Evolutionary conservation across 2,113 vertebrate species (phyloP).

Genomic region (Enhydra lutris): DNA sequence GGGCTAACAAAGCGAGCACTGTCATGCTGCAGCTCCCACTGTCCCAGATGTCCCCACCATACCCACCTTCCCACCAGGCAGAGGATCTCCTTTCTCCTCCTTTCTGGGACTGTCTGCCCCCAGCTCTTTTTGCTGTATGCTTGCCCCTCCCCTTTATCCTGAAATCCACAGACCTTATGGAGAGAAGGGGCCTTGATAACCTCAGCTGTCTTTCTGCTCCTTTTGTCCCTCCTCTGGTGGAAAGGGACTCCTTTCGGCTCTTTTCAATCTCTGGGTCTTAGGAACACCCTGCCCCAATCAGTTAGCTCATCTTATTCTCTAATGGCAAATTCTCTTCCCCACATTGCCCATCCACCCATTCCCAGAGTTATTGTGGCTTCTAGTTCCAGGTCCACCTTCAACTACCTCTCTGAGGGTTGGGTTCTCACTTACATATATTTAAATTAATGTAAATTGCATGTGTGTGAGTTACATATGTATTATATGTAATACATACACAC

Average conservation of each 20-base stretch:
- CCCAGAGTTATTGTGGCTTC: neutral
- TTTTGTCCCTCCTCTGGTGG: neutral
- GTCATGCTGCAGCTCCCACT: too few species aligned
- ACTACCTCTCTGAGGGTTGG: neutral
- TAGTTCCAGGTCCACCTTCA: neutral
- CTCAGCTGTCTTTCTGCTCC: neutral
- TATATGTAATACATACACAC: neutral
- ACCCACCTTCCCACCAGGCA: neutral
- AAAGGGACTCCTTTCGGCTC: neutral
- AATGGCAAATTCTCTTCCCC: neutral
- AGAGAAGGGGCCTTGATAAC: neutral
- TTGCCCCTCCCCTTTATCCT: neutral
- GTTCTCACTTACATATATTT: neutral
- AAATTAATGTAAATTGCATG: neutral
- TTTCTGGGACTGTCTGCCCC: neutral
- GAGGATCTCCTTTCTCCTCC: neutral
- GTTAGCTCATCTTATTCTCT: neutral
- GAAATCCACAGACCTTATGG: neutral
- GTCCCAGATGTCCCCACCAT: accelerated
- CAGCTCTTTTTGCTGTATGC: neutral
- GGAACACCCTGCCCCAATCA: neutral
- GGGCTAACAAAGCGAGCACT: neutral
- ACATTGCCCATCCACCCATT: neutral
- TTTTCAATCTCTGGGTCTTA: neutral
- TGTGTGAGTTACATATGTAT: neutral